These are phyloP conservation scores for Parus major DNA, from an alignment of 2,113 vertebrate species.

Conservation along the genomic window DNA sequence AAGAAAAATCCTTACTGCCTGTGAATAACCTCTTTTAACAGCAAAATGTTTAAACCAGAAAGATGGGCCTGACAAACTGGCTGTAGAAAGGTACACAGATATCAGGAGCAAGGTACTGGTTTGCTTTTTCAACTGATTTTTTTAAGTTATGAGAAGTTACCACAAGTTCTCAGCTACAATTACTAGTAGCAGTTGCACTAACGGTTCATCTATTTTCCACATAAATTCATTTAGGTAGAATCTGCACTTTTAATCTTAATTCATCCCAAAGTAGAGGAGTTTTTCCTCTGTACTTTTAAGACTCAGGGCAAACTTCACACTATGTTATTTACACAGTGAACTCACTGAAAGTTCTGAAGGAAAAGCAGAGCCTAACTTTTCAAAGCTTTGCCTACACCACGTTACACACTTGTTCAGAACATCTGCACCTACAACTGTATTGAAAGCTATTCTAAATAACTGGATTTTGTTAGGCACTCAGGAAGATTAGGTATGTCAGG, in stretches of 20 bases:
- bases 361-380: background rate
- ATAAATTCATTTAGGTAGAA: background rate
- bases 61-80: accelerated
- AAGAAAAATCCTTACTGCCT: background rate
- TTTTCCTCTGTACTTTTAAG: background rate
- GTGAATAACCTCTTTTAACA: background rate
- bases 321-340: background rate
- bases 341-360: background rate
- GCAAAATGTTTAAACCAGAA: background rate
- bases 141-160: background rate
- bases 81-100: background rate
- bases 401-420: background rate
- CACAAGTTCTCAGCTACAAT: background rate
- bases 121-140: background rate
- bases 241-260: background rate
- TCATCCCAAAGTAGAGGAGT: background rate
- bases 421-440: background rate
- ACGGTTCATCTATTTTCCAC: background rate
- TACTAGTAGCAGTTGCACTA: background rate
- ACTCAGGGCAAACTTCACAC: background rate
- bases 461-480: background rate
- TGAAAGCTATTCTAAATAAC: background rate
- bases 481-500: background rate
- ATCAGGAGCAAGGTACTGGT: background rate
- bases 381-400: background rate